phyloP scores from a whole-genome alignment of 2,797 vertebrate genomes.

The Fundulus diaphanus region DNA sequence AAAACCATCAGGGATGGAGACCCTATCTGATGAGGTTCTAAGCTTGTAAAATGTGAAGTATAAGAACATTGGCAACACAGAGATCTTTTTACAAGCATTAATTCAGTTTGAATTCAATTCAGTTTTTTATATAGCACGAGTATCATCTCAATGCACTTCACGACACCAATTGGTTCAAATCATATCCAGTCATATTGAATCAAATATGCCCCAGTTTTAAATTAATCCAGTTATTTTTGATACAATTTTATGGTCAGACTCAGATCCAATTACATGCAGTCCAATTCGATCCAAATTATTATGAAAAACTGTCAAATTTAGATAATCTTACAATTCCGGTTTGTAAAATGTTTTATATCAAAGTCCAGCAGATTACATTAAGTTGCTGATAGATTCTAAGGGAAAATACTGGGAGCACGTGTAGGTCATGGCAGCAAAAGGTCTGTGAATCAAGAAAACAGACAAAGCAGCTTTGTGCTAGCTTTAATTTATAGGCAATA shows the following conservation, averaged over 20 bases:
- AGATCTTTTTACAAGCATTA: not conserved
- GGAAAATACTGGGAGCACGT: not conserved
- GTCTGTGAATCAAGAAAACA: not conserved
- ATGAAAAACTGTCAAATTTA: not conserved
- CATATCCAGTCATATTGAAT: not conserved
- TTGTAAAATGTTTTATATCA: too few relatives aligned
- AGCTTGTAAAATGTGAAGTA: slow-evolving; percentile 18
- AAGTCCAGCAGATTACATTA: too few relatives aligned
- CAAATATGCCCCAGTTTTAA: not conserved
- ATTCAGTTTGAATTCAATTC: not conserved
- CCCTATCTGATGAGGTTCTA: slow-evolving; percentile 48
- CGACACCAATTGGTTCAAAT: not conserved
- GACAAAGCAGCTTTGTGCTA: not conserved
- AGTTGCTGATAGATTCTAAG: not conserved
- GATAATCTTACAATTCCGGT: not conserved
- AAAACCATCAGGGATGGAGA: slow-evolving; percentile 26
- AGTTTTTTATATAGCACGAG: not conserved
- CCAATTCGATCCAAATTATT: not conserved
- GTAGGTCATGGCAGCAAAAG: not conserved
- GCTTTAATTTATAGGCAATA: not conserved
- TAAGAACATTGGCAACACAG: not conserved
- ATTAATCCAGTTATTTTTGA: not conserved
- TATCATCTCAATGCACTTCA: not conserved
- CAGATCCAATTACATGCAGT: too few relatives aligned
- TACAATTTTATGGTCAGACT: not conserved